Base-by-base conservation (phyloP, 2,113 vertebrate species). In the Zosterops lateralis region DNA sequence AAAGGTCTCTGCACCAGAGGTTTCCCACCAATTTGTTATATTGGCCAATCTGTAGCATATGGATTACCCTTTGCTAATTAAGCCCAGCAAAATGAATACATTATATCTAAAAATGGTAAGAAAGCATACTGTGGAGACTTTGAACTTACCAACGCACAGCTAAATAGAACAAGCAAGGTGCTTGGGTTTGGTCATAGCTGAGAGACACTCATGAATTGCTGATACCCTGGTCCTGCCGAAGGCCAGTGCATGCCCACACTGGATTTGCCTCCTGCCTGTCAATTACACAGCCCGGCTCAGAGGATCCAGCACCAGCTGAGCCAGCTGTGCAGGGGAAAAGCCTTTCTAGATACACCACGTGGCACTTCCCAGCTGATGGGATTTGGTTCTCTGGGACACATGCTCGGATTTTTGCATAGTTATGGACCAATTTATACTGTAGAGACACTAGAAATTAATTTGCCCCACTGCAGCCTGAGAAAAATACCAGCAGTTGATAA, bases 401-500 rank as follows among this genome's bases (percentile, higher is more conserved):
- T 7, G 26, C 60, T 62, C 7, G 6, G 47, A 77, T 78, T 53
- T 53, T 64, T 65, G 64, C 47, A 83, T 31, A 80, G 16, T 29
- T 68, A 93, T 57, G 34, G n/a, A 57, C 20, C 22, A 45, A 44
- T 34, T 84, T 66, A 70, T 1, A 3, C 31, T 47, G 47, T 5
- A 50, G 21, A 82, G 54, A 54, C 54, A 51, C 29, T 34, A 34
- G 26, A 82, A 92, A 68, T 62, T 75, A 80, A 79, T 80, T 89
- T 90, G n/a, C 51, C 34, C 44, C 74, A 44, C 29, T 80, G 68
- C 54, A 64, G 50, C 32, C 78, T 83, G 64, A 87, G 60, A 95
- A 89, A 91, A 94, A 91, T 32, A 51, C 20, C 64, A 80, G 34
- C 38, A 76, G 71, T 6, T 87, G 75, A 71, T 67, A 67, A 90